Evolutionary conservation across 2,888 invertebrate species (phyloP).

Genomic region (Athalia cordata): DNA sequence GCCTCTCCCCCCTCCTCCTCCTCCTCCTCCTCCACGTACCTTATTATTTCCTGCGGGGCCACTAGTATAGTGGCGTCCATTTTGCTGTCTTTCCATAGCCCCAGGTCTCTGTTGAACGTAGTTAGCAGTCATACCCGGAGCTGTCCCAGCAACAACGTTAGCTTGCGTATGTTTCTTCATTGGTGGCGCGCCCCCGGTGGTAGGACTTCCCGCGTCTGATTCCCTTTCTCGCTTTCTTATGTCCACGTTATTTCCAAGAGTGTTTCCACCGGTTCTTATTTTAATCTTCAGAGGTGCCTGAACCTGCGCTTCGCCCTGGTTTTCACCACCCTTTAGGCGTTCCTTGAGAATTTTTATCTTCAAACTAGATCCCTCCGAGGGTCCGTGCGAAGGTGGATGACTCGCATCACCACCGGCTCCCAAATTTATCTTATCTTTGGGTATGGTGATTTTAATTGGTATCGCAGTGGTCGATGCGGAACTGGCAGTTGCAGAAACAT

Average conservation of each 20-base stretch:
- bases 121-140: slow-evolving; percentile 67
- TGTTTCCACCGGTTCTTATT: slow-evolving; percentile 83
- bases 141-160: slow-evolving; percentile 65
- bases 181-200: slow-evolving; percentile 55
- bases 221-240: slow-evolving; percentile 62
- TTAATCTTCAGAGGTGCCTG: slow-evolving; percentile 81
- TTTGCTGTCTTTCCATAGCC: slow-evolving; percentile 60
- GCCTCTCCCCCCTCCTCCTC: slow-evolving; percentile 61
- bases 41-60: slow-evolving; percentile 69
- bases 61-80: slow-evolving; percentile 68
- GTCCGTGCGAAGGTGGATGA: slow-evolving; percentile 53
- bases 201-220: slow-evolving; percentile 54
- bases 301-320: slow-evolving; percentile 47
- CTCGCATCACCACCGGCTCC: slow-evolving; percentile 52
- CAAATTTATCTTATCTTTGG: slow-evolving; percentile 77
- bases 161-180: slow-evolving; percentile 54
- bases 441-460: slow-evolving; percentile 77
- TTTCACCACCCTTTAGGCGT: slow-evolving; percentile 74
- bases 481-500: slow-evolving; percentile 51
- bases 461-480: slow-evolving; percentile 56
- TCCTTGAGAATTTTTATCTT: slow-evolving; percentile 91
- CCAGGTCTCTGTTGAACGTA: slow-evolving; percentile 50
- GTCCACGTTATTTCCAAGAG: slow-evolving; percentile 60
- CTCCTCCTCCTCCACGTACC: slow-evolving; percentile 72
- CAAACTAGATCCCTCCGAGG: slow-evolving; percentile 74